Percentiles rank a stretch among this genome's conserved stretches.
These are phyloP conservation scores for Spodoptera frugiperda DNA, from an alignment of 1,140 invertebrate genomes.

Conservation along the genomic window DNA sequence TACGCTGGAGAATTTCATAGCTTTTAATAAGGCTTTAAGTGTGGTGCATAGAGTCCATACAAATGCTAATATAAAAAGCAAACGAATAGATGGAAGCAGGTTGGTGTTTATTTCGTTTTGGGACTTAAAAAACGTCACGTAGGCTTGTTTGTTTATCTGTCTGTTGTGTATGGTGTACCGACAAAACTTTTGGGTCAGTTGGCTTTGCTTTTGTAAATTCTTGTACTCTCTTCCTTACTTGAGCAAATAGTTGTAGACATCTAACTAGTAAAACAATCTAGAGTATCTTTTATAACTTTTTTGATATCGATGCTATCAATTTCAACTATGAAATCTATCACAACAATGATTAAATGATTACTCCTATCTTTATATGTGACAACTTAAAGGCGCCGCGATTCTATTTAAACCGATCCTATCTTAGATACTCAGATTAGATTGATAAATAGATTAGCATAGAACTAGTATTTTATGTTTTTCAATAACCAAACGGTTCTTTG, in stretches of 20 bases:
- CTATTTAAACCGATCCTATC: neutral
- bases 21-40: conserved; percentile 27
- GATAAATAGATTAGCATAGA: neutral
- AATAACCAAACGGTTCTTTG: neutral
- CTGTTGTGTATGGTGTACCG: conserved; percentile 9
- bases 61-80: conserved; percentile 38
- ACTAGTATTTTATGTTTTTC: neutral
- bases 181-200: conserved; percentile 13
- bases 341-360: neutral
- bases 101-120: conserved; percentile 44
- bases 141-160: conserved; percentile 28
- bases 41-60: conserved; percentile 5
- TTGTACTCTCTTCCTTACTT: no score
- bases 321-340: conserved; percentile 4
- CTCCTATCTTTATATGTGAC: conserved; percentile 9
- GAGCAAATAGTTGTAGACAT: no score
- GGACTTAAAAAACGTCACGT: conserved; percentile 24
- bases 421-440: neutral
- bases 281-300: no score
- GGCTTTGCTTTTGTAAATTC: no score
- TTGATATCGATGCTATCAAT: neutral
- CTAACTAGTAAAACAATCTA: no score
- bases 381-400: neutral
- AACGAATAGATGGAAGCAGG: conserved; percentile 1
- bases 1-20: conserved; percentile 14